Conservation (phyloP, 2,797 vertebrate species). For the Phataginus tricuspis region DNA sequence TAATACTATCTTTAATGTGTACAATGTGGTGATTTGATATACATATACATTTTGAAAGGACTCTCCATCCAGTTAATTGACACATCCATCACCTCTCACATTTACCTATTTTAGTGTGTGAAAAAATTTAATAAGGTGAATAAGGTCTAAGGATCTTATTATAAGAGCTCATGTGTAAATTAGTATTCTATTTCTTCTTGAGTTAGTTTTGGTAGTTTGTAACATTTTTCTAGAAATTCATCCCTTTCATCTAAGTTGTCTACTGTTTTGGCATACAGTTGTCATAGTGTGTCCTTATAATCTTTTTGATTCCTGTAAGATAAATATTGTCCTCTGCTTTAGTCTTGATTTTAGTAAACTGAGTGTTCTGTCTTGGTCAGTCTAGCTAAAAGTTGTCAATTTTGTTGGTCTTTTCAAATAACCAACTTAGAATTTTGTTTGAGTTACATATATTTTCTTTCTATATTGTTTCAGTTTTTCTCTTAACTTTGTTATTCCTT, state of each 20-base stretch:
- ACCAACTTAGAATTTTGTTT: neutral
- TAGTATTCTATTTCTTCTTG: neutral
- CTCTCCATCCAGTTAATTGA: neutral
- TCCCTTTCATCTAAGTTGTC: neutral
- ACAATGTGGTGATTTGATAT: neutral
- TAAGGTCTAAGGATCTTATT: neutral
- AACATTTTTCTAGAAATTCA: neutral
- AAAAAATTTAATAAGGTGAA: neutral
- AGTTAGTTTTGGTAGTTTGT: neutral
- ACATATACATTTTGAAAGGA: neutral
- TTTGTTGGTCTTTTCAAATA: neutral
- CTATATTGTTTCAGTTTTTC: neutral
- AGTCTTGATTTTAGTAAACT: neutral
- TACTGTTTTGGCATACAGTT: neutral
- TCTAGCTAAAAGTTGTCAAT: neutral
- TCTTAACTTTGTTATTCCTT: neutral
- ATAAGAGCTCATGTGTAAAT: neutral
- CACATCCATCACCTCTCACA: neutral
- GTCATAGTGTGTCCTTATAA: neutral
- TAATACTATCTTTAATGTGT: neutral
- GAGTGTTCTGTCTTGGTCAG: neutral
- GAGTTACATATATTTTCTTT: neutral
- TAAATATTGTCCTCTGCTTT: neutral
- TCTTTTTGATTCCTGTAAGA: neutral
- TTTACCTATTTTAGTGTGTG: neutral